These are phyloP conservation scores for Sturnus vulgaris DNA, from an alignment of 2,113 vertebrate genomes.

Conservation along the genomic window DNA sequence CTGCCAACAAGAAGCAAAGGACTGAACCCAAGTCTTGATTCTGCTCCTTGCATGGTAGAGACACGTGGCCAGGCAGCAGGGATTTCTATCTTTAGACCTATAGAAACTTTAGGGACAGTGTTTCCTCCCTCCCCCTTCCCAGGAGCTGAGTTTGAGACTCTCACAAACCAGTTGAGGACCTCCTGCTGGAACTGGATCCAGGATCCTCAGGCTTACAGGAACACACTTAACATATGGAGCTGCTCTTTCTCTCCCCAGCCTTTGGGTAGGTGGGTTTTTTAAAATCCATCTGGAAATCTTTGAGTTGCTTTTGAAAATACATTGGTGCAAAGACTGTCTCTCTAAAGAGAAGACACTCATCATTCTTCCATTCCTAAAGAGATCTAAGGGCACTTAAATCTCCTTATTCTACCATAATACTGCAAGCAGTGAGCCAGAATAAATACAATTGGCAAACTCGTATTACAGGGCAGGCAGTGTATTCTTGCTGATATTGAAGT, in stretches of 20 bases:
- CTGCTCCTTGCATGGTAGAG: slow-evolving; percentile 35
- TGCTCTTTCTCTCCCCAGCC: slow-evolving; percentile 63
- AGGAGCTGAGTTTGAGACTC: slow-evolving; percentile 51
- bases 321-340: slow-evolving; percentile 45
- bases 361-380: slow-evolving; percentile 63
- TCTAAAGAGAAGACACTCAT: slow-evolving; percentile 54
- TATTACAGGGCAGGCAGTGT: slow-evolving; percentile 46
- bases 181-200: slow-evolving; percentile 62
- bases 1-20: slow-evolving; percentile 57
- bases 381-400: slow-evolving; percentile 61
- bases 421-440: slow-evolving; percentile 68
- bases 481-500: slow-evolving; percentile 16
- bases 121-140: slow-evolving; percentile 48
- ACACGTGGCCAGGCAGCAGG: slow-evolving; percentile 7
- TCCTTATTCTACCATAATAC: slow-evolving; percentile 48
- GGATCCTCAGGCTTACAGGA: slow-evolving; percentile 54
- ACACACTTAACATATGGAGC: slow-evolving; percentile 61
- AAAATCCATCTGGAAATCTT: slow-evolving; percentile 71
- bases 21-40: slow-evolving; percentile 27
- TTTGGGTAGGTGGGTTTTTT: slow-evolving; percentile 76
- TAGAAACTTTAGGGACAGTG: slow-evolving; percentile 46
- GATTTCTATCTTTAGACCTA: slow-evolving; percentile 29
- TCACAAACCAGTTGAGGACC: slow-evolving; percentile 53
- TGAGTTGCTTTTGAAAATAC: slow-evolving; percentile 54
- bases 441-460: slow-evolving; percentile 55